Conservation (phyloP, 2,113 vertebrate genomes). For the Hoplias malabaricus region DNA sequence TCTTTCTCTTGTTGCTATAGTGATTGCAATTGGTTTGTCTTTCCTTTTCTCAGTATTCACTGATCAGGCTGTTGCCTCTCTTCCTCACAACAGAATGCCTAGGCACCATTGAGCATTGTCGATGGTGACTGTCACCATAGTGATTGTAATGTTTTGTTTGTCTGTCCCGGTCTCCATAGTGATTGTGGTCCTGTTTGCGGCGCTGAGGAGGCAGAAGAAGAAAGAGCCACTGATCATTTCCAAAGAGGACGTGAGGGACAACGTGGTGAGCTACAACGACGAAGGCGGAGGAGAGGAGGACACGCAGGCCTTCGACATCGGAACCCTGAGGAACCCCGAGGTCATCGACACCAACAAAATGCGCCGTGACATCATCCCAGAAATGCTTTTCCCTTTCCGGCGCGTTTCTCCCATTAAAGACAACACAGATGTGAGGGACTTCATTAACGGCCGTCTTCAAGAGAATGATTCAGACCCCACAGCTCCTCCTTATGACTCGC, state of each 20-base stretch:
- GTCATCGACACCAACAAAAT: constrained; percentile 92
- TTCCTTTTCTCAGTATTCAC: constrained; percentile 17
- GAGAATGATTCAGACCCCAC: constrained; percentile 92
- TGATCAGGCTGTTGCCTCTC: not conserved
- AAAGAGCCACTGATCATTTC: constrained; percentile 98
- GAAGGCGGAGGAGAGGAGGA: constrained; percentile 98
- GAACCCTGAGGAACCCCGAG: constrained; percentile 92
- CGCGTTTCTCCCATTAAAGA: constrained; percentile 89
- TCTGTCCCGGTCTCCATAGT: constrained; percentile 64
- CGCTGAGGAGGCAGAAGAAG: constrained; percentile 91
- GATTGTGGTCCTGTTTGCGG: constrained; percentile 83
- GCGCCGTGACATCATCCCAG: constrained; percentile 91
- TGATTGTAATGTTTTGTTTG: constrained; percentile 36
- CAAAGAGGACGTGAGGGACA: constrained; percentile 97
- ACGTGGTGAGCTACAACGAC: constrained; percentile 98
- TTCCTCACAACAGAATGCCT: constrained; percentile 5
- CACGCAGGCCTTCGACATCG: constrained; percentile 98
- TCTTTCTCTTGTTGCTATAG: constrained; percentile 28
- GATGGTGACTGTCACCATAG: constrained; percentile 19
- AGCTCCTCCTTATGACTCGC: constrained; percentile 93
- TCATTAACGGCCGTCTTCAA: constrained; percentile 90
- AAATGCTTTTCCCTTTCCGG: constrained; percentile 87
- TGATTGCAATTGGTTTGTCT: not conserved
- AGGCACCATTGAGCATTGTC: constrained; percentile 31
- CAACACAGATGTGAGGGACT: constrained; percentile 92